Evolutionary conservation across 2,888 invertebrate species (phyloP), one percentile per base, ranked within the genome.

Genomic region (Lissonota sp.): DNA sequence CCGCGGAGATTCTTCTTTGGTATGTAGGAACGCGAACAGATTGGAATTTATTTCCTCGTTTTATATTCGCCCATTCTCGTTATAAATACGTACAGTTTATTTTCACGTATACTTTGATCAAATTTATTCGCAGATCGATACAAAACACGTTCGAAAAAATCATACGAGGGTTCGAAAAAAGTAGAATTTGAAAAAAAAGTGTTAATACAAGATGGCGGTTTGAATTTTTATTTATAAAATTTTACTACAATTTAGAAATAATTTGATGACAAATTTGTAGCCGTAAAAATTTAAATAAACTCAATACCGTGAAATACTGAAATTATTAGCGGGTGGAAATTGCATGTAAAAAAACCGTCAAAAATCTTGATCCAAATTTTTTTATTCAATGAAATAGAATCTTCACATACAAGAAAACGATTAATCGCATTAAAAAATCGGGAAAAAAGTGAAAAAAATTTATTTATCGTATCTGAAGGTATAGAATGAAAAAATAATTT

Each of bases 21-120:
- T 14, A 37, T 37, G 46, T 57, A 58, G 40, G 46, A 66, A 39
- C 44, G 58, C 49, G 58, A 66, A 10, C 64, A 58, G 26, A 39
- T 12, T 7, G 57, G 73, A 74, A 74, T 74, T 74, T 64, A 55
- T 55, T 5, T 14, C 26, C 40, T 53, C 55, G 49, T 49, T 66
- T 39, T 46, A 42, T 8, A 58, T 44, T 58, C 51, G 51, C 51
- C 14, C 12, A 6, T 6, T 12, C 51, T 4, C 51, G 14, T 51
- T 12, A n/a, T n/a, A 51, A 51, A 12, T 6, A 51, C 14, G 42
- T 51, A 10, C 4, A 51, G 4, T n/a, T n/a, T 51, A 51, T 51
- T 0, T n/a, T 51, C n/a, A 4, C n/a, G 51, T n/a, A n/a, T 12
- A 5, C 4, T n/a, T 51, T 14, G 10, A 51, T n/a, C n/a, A 51